phyloP scores from a whole-genome alignment of 2,888 invertebrate species.

The Lepidochrysops patricia region DNA sequence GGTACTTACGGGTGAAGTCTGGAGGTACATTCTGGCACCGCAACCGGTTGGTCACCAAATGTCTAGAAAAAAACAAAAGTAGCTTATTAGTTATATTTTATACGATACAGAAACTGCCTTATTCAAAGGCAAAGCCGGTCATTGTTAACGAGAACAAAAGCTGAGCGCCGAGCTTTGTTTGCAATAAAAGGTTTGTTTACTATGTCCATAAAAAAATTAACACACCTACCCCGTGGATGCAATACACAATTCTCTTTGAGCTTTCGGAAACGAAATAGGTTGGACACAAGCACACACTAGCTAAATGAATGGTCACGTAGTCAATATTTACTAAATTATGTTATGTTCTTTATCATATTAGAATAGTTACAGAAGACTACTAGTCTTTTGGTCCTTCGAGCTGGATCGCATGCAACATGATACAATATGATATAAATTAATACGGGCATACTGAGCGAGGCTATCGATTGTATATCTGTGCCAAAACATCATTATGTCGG shows the following conservation, averaged over 20 bases:
- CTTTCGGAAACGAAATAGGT: background rate
- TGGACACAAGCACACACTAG: background rate
- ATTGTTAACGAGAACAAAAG: conserved; percentile 26
- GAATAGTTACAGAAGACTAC: too few species aligned
- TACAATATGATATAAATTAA: background rate
- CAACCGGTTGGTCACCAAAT: conserved; percentile 27
- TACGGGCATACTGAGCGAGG: background rate
- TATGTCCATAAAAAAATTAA: conserved; percentile 19
- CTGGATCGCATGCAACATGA: background rate
- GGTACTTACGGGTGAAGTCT: conserved; percentile 63
- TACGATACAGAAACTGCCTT: conserved; percentile 1
- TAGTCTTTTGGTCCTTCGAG: background rate
- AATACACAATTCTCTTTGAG: background rate
- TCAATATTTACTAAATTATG: too few species aligned
- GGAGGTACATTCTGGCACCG: conserved; percentile 43
- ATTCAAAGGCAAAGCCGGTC: conserved; percentile 22
- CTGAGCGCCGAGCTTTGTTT: conserved; percentile 24
- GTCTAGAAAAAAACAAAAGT: conserved; percentile 25
- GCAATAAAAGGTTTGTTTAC: conserved; percentile 23
- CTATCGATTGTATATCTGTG: conserved; percentile 1
- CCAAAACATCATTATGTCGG: conserved; percentile 3
- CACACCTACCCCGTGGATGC: background rate
- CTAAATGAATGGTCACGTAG: too few species aligned
- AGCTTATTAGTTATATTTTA: conserved; percentile 19
- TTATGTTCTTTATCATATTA: too few species aligned